phyloP scores from a whole-genome alignment of 1,140 invertebrate species.

The Fopius arisanus region DNA sequence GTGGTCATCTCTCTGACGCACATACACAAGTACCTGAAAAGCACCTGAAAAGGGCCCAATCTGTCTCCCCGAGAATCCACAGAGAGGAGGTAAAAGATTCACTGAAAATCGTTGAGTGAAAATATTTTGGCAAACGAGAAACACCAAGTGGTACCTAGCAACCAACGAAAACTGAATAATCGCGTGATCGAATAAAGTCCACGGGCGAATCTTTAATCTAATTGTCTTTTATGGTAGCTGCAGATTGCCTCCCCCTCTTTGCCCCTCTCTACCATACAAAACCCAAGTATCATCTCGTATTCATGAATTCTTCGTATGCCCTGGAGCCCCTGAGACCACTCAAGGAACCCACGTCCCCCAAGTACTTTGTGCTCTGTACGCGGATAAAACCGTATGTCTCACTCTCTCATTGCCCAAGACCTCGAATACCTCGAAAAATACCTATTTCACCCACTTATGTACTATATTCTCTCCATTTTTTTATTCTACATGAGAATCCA shows the following conservation, averaged over 20 bases:
- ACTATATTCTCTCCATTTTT: too few relatives aligned
- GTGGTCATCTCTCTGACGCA: slow-evolving; percentile 8
- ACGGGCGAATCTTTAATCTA: slow-evolving; percentile 18
- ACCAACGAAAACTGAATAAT: slow-evolving; percentile 22
- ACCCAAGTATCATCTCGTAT: slow-evolving; percentile 36
- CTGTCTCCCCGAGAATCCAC: not conserved
- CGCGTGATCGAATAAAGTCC: slow-evolving; percentile 18
- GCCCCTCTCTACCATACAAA: not conserved
- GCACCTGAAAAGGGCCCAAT: slow-evolving; percentile 3
- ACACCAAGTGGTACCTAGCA: not conserved
- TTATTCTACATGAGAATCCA: too few relatives aligned
- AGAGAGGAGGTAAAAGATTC: not conserved
- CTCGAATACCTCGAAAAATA: slow-evolving; percentile 6
- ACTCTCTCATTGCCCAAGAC: not conserved
- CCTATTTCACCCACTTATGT: not conserved
- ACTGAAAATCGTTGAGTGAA: not conserved
- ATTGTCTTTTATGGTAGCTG: slow-evolving; percentile 30
- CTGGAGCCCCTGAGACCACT: slow-evolving; percentile 27
- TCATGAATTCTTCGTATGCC: slow-evolving; percentile 38
- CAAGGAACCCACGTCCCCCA: slow-evolving; percentile 4
- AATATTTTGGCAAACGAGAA: not conserved
- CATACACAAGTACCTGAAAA: slow-evolving; percentile 18
- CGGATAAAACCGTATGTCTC: not conserved
- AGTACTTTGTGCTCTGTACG: not conserved
- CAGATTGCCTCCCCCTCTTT: not conserved